These are phyloP conservation scores for Eulemur macaco DNA, from an alignment of 2,113 vertebrate genomes.

Conservation along the genomic window DNA sequence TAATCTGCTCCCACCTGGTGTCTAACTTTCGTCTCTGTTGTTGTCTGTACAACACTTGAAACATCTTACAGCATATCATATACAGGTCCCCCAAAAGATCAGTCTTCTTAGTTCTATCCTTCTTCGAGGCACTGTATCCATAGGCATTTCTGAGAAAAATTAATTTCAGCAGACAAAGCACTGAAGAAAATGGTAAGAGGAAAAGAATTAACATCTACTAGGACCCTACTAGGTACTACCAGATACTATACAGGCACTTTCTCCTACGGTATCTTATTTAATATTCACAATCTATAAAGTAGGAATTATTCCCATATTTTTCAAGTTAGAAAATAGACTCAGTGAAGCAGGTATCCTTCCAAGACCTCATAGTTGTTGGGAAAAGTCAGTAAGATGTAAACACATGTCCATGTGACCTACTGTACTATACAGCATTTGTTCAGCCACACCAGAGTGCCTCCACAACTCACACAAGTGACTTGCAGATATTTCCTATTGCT, in stretches of 20 bases:
- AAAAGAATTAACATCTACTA: neutral
- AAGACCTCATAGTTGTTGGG: neutral
- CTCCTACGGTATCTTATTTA: neutral
- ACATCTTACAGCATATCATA: neutral
- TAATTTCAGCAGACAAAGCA: neutral
- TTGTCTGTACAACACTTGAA: neutral
- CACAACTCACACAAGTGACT: neutral
- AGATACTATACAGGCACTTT: neutral
- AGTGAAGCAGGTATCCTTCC: neutral
- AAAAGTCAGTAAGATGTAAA: neutral
- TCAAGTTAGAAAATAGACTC: neutral
- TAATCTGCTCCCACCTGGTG: neutral
- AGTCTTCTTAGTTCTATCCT: neutral
- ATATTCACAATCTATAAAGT: neutral
- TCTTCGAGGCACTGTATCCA: neutral
- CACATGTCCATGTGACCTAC: neutral
- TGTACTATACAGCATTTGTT: neutral
- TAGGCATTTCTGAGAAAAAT: neutral
- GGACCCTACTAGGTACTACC: neutral
- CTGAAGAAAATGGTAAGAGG: neutral
- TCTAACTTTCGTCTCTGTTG: neutral
- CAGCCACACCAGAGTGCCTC: neutral
- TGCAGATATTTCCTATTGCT: neutral
- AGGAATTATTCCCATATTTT: neutral
- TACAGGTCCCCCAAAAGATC: neutral